A percentile compares a stretch with the other conserved stretches of the same genome.
These are phyloP conservation scores for Bimastos eiseni DNA, from an alignment of 2,888 invertebrate species.

Conservation along the genomic window DNA sequence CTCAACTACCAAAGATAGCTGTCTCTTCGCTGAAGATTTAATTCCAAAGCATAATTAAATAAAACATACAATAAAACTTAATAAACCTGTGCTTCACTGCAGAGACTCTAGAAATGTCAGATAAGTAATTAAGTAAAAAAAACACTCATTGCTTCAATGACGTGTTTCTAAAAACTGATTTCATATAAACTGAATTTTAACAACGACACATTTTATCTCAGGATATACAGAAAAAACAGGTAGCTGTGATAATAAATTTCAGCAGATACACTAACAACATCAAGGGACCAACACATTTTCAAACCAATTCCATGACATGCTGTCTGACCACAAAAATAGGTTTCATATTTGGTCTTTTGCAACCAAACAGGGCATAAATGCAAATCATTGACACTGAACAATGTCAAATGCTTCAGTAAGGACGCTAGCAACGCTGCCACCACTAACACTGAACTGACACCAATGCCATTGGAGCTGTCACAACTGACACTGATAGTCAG, in stretches of 20 bases:
- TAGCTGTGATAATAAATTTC: too few species aligned
- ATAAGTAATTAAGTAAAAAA: background rate
- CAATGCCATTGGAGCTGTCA: background rate
- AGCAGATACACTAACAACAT: background rate
- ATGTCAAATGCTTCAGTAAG: background rate
- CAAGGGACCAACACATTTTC: background rate
- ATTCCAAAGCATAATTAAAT: background rate
- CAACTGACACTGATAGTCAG: background rate
- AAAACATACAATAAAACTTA: background rate
- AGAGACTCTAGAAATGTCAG: background rate
- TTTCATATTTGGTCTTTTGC: background rate
- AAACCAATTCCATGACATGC: background rate
- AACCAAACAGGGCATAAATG: constrained; percentile 2
- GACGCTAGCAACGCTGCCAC: background rate
- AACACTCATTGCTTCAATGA: background rate
- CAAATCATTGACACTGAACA: background rate
- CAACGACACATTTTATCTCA: background rate
- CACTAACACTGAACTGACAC: background rate
- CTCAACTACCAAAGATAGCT: background rate
- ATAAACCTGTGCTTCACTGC: background rate
- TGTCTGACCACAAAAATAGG: background rate
- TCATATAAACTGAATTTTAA: background rate
- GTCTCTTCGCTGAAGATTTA: background rate
- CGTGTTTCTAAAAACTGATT: background rate
- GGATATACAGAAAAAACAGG: too few species aligned